A percentile compares a stretch with the other conserved stretches of the same genome.
phyloP scores from a whole-genome alignment of 2,113 vertebrate species.

The Hippocampus mohnikei region DNA sequence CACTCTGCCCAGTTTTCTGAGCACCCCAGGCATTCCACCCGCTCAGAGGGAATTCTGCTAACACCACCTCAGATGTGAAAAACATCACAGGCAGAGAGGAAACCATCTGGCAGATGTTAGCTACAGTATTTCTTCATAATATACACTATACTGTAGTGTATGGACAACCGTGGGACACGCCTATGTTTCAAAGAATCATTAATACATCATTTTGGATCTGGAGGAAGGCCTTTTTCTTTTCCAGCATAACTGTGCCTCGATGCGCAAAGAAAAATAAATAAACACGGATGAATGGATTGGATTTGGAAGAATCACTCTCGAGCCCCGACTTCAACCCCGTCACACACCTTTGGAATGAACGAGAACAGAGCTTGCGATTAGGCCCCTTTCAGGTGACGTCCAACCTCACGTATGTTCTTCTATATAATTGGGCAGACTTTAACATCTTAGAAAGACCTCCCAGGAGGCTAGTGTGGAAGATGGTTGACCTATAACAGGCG shows the following conservation, averaged over 20 bases:
- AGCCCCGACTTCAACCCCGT: background rate
- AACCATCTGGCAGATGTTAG: background rate
- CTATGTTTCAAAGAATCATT: background rate
- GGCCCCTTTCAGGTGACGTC: background rate
- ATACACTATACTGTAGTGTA: too few relatives aligned
- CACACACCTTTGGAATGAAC: background rate
- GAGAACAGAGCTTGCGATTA: background rate
- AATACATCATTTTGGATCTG: background rate
- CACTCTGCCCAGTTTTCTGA: slow-evolving; percentile 22
- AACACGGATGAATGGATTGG: background rate
- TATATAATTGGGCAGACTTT: background rate
- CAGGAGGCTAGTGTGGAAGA: background rate
- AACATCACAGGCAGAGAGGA: slow-evolving; percentile 13
- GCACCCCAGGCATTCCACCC: slow-evolving; percentile 51
- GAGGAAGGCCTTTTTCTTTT: background rate
- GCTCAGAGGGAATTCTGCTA: slow-evolving; percentile 43
- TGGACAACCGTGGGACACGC: background rate
- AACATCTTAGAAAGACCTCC: background rate
- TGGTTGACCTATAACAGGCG: background rate
- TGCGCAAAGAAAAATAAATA: background rate
- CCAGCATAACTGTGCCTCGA: background rate
- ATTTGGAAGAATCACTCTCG: background rate
- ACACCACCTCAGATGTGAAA: slow-evolving; percentile 11
- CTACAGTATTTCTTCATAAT: background rate
- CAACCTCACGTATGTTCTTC: background rate